These are phyloP conservation scores for Meliscaeva auricollis DNA, from an alignment of 2,888 invertebrate genomes.

Conservation along the genomic window DNA sequence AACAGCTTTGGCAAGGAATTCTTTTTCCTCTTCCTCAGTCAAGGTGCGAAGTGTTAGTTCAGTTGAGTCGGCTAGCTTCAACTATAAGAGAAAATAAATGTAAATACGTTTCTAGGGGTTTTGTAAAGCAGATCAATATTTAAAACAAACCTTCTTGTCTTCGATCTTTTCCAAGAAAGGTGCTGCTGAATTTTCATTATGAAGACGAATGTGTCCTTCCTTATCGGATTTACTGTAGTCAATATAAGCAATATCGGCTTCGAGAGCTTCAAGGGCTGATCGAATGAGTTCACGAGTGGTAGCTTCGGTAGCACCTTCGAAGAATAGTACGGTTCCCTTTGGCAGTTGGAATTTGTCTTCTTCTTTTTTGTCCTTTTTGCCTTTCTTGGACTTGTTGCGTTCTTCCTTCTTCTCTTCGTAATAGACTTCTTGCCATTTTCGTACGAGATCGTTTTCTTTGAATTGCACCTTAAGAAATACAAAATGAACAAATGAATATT, in stretches of 20 bases:
- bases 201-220: conserved; percentile 90
- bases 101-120: neutral
- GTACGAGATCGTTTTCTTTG: conserved; percentile 87
- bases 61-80: conserved; percentile 82
- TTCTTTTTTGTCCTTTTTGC: conserved; percentile 80
- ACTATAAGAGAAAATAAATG: conserved; percentile 78
- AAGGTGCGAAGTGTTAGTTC: conserved; percentile 86
- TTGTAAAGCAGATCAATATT: neutral
- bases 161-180: conserved; percentile 87
- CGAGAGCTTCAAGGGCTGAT: conserved; percentile 85
- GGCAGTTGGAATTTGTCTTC: conserved; percentile 85
- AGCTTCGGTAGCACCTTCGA: conserved; percentile 87
- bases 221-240: conserved; percentile 91
- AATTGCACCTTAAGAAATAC: conserved; percentile 86
- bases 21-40: conserved; percentile 90
- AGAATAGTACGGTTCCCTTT: conserved; percentile 90
- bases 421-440: conserved; percentile 90
- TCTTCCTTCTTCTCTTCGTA: conserved; percentile 86
- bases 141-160: conserved; percentile 86
- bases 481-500: no score
- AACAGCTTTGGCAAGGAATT: conserved; percentile 87
- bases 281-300: conserved; percentile 90
- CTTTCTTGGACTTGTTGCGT: conserved; percentile 86
- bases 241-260: conserved; percentile 88
- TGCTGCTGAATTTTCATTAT: conserved; percentile 89